Conservation (phyloP, 1,140 invertebrate genomes). For the Drosophila repletoides region DNA sequence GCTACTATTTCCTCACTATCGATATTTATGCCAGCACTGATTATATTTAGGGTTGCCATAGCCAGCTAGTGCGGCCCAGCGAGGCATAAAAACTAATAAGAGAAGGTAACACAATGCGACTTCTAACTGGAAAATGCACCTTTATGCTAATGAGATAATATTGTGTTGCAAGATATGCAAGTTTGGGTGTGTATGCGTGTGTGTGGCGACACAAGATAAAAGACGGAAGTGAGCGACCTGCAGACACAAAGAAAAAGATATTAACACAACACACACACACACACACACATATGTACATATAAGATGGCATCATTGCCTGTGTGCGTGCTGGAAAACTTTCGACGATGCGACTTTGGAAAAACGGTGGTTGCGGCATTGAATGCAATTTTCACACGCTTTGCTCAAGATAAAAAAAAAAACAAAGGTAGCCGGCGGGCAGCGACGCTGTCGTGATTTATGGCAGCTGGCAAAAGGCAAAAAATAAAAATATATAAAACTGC, state of each 20-base stretch:
- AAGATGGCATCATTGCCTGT: too few relatives aligned
- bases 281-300: too few relatives aligned
- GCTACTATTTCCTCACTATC: too few relatives aligned
- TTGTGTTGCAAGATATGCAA: neutral
- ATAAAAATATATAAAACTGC: conserved; percentile 3
- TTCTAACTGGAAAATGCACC: conserved; percentile 65
- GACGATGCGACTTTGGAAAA: conserved; percentile 46
- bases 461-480: conserved; percentile 23
- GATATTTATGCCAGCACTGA: too few relatives aligned
- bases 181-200: neutral
- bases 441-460: conserved; percentile 42
- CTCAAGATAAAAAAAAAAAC: conserved; percentile 24
- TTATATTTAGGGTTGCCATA: too few relatives aligned
- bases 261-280: conserved; percentile 49
- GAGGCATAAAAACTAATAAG: conserved; percentile 26
- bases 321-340: conserved; percentile 54
- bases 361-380: conserved; percentile 63
- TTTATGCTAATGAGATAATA: conserved; percentile 67
- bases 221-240: conserved; percentile 64
- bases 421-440: conserved; percentile 37
- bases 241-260: conserved; percentile 61
- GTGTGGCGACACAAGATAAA: conserved; percentile 51
- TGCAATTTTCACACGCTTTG: conserved; percentile 74
- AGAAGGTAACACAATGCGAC: conserved; percentile 21
- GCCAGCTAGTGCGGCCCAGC: conserved; percentile 20